phyloP scores from a whole-genome alignment of 2,888 invertebrate genomes.

The Coecobrya sp. region DNA sequence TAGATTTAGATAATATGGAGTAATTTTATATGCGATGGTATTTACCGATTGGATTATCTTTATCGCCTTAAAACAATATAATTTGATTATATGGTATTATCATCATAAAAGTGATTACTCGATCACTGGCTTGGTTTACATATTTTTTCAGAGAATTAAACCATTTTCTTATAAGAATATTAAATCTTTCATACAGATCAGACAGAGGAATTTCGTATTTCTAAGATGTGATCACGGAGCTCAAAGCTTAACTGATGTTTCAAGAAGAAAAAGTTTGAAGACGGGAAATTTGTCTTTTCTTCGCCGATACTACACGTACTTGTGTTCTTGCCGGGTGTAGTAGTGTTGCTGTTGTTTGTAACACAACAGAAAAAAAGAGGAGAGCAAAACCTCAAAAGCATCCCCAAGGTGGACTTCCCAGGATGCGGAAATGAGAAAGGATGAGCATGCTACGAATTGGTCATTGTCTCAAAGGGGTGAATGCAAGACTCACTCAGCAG shows the following conservation, averaged over 20 bases:
- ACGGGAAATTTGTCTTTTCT: constrained; percentile 62
- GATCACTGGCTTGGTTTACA: background rate
- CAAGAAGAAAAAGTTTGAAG: background rate
- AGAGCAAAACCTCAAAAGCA: constrained; percentile 45
- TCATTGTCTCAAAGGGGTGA: constrained; percentile 86
- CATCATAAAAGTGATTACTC: background rate
- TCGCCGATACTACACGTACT: background rate
- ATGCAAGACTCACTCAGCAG: constrained; percentile 85
- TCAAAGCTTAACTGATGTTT: too few species aligned
- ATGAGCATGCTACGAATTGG: constrained; percentile 86
- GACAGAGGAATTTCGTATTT: too few species aligned
- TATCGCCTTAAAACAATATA: too few species aligned
- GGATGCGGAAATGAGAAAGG: constrained; percentile 86
- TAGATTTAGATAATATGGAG: too few species aligned
- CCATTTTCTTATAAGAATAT: background rate
- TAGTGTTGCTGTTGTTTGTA: background rate
- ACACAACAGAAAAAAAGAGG: background rate
- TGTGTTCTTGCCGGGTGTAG: constrained; percentile 5
- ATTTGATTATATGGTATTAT: background rate
- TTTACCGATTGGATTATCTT: too few species aligned
- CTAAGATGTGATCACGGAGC: too few species aligned
- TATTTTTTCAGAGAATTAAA: background rate
- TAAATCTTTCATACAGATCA: background rate
- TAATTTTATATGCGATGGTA: too few species aligned
- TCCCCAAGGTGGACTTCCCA: constrained; percentile 82